These are phyloP conservation scores for Microtus ochrogaster DNA, from an alignment of 2,113 vertebrate genomes.

Conservation along the genomic window DNA sequence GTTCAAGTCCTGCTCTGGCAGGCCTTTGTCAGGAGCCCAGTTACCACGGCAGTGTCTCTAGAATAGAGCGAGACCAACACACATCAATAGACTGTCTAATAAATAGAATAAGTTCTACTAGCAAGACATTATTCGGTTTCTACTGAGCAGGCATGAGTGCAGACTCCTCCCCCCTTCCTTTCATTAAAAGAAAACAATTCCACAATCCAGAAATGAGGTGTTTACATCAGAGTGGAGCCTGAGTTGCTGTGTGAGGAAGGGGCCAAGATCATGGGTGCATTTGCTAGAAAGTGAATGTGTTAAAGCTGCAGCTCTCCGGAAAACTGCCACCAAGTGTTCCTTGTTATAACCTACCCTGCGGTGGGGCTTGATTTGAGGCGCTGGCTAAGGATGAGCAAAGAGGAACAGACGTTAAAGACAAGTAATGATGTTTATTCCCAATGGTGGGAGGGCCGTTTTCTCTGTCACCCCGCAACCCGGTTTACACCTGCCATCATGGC, in stretches of 20 bases:
- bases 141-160: conserved; percentile 82
- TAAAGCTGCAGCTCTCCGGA: not conserved
- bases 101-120: conserved; percentile 86
- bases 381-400: not conserved
- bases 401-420: not conserved
- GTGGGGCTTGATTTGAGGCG: not conserved
- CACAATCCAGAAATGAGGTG: conserved; percentile 79
- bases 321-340: not conserved
- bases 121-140: conserved; percentile 82
- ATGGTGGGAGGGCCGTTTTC: not conserved
- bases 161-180: conserved; percentile 76
- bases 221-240: conserved; percentile 72
- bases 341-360: not conserved
- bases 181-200: conserved; percentile 83
- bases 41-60: conserved; percentile 86
- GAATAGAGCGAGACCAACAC: conserved; percentile 86
- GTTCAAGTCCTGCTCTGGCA: conserved; percentile 84
- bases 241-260: conserved; percentile 68
- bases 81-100: conserved; percentile 85
- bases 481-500: not conserved
- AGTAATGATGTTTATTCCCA: not conserved
- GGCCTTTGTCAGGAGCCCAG: conserved; percentile 83
- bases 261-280: conserved; percentile 51
- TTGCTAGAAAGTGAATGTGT: conserved; percentile 43
- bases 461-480: not conserved